A percentile compares a stretch with the other conserved stretches of the same genome.
Conservation (phyloP, 2,113 vertebrate species). For the Poeciliopsis retropinna region DNA sequence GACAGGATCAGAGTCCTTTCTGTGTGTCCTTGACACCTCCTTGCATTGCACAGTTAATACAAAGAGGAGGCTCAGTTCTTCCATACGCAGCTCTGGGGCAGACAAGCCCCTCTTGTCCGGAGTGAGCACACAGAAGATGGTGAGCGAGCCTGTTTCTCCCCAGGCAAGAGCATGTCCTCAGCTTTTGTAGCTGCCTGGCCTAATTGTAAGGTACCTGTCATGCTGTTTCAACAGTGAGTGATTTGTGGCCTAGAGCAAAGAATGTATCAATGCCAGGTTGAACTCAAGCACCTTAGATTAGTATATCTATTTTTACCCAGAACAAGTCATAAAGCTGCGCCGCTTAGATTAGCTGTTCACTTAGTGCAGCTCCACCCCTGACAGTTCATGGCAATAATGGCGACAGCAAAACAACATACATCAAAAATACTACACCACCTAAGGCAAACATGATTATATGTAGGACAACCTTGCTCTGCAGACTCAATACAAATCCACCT, state of each 20-base stretch:
- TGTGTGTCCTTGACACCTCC: constrained; percentile 59
- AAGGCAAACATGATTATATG: constrained; percentile 35
- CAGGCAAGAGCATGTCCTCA: constrained; percentile 64
- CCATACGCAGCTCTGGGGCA: constrained; percentile 33
- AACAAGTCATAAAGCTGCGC: constrained; percentile 17
- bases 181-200: constrained; percentile 46
- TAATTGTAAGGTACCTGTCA: constrained; percentile 55
- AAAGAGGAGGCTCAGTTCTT: constrained; percentile 18
- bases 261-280: constrained; percentile 61
- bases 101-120: constrained; percentile 4
- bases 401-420: constrained; percentile 24
- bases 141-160: constrained; percentile 40
- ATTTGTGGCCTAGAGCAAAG: constrained; percentile 57
- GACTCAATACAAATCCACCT: constrained; percentile 32
- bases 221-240: constrained; percentile 50
- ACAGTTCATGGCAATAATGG: constrained; percentile 42
- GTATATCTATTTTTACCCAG: constrained; percentile 37
- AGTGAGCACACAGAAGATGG: constrained; percentile 16
- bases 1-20: constrained; percentile 24
- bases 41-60: constrained; percentile 26
- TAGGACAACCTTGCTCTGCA: constrained; percentile 30
- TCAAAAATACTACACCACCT: constrained; percentile 33
- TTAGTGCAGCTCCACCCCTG: constrained; percentile 39
- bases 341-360: constrained; percentile 35
- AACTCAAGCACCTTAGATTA: constrained; percentile 51